Base-by-base conservation (phyloP, 2,797 vertebrate genomes). In the Lepus oiostolus region DNA sequence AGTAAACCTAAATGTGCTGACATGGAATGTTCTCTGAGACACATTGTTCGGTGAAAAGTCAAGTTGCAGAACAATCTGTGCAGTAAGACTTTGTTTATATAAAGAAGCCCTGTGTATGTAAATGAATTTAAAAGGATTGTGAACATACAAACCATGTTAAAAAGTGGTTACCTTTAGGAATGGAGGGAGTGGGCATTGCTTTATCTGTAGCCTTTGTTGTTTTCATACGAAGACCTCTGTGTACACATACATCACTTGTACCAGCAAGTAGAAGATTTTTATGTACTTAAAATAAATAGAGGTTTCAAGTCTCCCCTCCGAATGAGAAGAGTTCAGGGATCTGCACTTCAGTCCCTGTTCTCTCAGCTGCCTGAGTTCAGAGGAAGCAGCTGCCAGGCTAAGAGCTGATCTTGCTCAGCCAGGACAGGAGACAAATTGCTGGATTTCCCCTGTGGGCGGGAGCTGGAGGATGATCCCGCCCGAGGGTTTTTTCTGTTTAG, bases 251-350 rank as follows among this genome's bases (percentile, higher is more conserved):
- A 52, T 76, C 17, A 77, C 35, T 75, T 91, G 24, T 92, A 91
- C n/a, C 32, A 35, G 91, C 13, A 81, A 62, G 65, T 81, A 84
- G 54, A 91, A 75, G 88, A 81, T 58, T 13, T n/a, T 17, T 13
- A 35, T 14, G 14, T 85, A 38, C 50, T 87, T 81, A 72, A 84
- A 72, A 84, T 67, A 67, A 88, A 85, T 35, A 22, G n/a, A 65
- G 38, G 75, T 77, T 72, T 93, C 19, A 26, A 30, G 7, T 83
- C 28, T 93, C 5, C 42, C 16, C 24, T 14, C 24, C 2, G n/a
- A 75, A 85, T 60, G 21, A 62, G 79, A 93, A 88, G 80, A 86
- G 47, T 7, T n/a, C 26, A 62, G 54, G 60, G 52, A 80, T 84
- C 22, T 70, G 54, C 42, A 76, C 10, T 82, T 50, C 30, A 85